Evolutionary conservation across 1,140 invertebrate species (phyloP).

Genomic region (Chironomus striatipennis): DNA sequence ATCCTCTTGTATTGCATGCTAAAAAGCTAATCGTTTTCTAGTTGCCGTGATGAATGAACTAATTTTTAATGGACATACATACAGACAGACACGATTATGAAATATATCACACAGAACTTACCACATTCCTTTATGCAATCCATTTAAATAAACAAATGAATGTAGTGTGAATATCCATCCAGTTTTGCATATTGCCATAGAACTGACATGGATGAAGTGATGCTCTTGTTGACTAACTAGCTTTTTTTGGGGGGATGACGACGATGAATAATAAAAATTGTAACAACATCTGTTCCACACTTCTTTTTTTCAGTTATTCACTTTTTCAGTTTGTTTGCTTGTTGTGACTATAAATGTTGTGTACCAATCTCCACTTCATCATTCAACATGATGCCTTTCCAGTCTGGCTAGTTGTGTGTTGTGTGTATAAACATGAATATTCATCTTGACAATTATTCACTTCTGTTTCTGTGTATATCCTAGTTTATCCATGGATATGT

Average conservation of each 20-base stretch:
- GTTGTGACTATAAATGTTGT: neutral
- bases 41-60: conserved; percentile 19
- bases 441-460: neutral
- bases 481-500: neutral
- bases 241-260: neutral
- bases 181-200: no score
- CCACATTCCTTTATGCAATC: neutral
- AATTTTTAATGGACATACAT: conserved; percentile 10
- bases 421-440: neutral
- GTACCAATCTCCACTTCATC: conserved; percentile 15
- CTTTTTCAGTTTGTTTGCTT: neutral
- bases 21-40: neutral
- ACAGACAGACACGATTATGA: neutral
- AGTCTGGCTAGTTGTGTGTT: no score
- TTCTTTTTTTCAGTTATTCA: neutral
- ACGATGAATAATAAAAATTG: neutral
- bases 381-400: neutral
- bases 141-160: neutral
- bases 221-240: no score
- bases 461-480: neutral
- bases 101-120: neutral
- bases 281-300: neutral
- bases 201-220: no score
- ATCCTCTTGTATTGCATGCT: neutral
- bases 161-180: neutral